These are phyloP conservation scores for Chrysodeixis includens DNA, from an alignment of 2,888 invertebrate genomes.

Conservation along the genomic window DNA sequence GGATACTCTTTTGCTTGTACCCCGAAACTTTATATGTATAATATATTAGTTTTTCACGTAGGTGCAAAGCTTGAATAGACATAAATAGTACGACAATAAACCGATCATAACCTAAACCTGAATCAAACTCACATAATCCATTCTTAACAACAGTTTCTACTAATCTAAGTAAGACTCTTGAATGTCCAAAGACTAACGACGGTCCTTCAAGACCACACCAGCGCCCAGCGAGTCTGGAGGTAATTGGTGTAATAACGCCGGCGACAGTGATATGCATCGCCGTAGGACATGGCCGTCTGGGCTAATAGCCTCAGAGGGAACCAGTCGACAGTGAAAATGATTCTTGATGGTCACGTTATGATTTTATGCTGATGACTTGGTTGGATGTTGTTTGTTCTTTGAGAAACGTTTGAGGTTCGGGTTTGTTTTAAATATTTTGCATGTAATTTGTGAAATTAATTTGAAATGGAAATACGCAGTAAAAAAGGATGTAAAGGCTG, in stretches of 20 bases:
- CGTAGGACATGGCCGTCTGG: constrained; percentile 48
- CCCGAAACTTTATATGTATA: too few species aligned
- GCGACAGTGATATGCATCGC: constrained; percentile 59
- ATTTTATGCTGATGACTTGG: constrained; percentile 29
- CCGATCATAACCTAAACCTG: too few species aligned
- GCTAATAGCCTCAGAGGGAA: constrained; percentile 45
- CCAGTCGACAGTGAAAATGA: constrained; percentile 54
- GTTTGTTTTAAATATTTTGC: too few species aligned
- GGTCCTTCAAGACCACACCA: constrained; percentile 39
- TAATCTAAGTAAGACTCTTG: background rate
- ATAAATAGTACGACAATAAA: too few species aligned
- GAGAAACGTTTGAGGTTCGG: background rate
- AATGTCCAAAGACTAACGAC: constrained; percentile 37
- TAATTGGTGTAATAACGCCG: constrained; percentile 59
- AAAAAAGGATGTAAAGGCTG: too few species aligned
- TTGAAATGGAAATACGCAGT: too few species aligned
- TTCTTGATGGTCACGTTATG: constrained; percentile 43
- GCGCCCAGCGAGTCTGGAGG: constrained; percentile 31
- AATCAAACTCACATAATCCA: background rate
- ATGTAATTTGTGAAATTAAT: too few species aligned
- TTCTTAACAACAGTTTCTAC: background rate
- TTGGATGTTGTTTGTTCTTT: background rate
- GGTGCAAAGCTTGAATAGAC: too few species aligned
- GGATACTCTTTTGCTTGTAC: too few species aligned
- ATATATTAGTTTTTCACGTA: too few species aligned